These are phyloP conservation scores for Trachelus troglodyta DNA, from an alignment of 2,888 invertebrate genomes.

Conservation along the genomic window DNA sequence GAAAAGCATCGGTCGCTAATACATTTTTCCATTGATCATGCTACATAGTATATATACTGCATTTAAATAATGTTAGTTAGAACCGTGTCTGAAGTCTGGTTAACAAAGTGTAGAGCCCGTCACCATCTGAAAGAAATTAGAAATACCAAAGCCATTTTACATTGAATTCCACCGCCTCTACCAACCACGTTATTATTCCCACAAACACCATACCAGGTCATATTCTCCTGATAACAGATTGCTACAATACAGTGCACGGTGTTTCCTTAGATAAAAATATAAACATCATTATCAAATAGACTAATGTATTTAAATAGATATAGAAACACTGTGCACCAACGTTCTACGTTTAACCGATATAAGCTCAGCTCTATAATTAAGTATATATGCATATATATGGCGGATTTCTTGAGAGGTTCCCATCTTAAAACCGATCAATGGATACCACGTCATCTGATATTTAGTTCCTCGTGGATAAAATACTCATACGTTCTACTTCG, in stretches of 20 bases:
- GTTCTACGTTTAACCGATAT: background rate
- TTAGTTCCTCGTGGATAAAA: background rate
- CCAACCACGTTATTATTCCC: background rate
- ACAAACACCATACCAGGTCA: background rate
- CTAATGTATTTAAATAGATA: background rate
- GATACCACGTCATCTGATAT: background rate
- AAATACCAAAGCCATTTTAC: slow-evolving; percentile 49
- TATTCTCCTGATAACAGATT: background rate
- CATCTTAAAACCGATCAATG: background rate
- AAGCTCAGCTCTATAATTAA: background rate
- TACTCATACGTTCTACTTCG: background rate
- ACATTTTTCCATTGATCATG: slow-evolving; percentile 10
- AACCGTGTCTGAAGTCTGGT: slow-evolving; percentile 18
- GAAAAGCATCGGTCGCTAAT: background rate
- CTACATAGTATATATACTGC: slow-evolving; percentile 6
- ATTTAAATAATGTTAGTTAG: background rate
- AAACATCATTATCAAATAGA: background rate
- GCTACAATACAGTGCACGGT: background rate
- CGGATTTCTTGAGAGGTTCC: background rate
- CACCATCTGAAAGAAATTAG: slow-evolving; percentile 62
- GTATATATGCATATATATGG: background rate
- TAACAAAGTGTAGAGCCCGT: slow-evolving; percentile 45
- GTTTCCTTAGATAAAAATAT: background rate
- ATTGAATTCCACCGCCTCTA: background rate
- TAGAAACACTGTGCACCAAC: background rate